These are phyloP conservation scores for Ichneumon xanthorius DNA, from an alignment of 2,888 invertebrate species.

Conservation along the genomic window DNA sequence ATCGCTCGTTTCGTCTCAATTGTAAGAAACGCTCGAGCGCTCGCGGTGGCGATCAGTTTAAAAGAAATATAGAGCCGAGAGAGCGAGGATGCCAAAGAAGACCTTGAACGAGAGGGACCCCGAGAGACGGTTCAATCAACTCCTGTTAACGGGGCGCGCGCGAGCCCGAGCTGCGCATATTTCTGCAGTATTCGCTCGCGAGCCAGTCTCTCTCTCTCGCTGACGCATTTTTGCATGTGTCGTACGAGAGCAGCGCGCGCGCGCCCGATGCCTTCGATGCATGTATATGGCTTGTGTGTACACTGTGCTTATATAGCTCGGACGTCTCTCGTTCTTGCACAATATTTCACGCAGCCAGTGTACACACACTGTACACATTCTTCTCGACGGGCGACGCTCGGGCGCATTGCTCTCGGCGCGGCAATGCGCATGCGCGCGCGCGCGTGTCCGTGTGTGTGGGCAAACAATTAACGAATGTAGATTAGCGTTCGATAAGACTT, in stretches of 20 bases:
- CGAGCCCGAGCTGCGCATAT: conserved; percentile 56
- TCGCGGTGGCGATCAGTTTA: conserved; percentile 16
- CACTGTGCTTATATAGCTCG: conserved; percentile 8
- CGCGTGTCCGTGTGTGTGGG: conserved; percentile 25
- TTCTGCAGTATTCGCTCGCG: conserved; percentile 47
- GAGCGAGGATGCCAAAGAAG: conserved; percentile 59
- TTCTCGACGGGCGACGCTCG: conserved; percentile 6
- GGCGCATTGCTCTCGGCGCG: conserved; percentile 64
- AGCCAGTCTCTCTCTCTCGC: not conserved
- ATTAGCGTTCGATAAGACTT: conserved; percentile 65
- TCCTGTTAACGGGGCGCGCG: conserved; percentile 73
- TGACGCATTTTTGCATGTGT: conserved; percentile 48
- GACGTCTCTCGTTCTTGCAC: conserved; percentile 50
- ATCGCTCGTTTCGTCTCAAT: conserved; percentile 33
- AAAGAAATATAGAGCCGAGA: conserved; percentile 34
- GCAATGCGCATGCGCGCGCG: not conserved
- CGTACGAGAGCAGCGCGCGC: conserved; percentile 7
- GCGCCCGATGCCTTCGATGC: not conserved
- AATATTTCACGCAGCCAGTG: conserved; percentile 49
- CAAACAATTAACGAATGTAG: conserved; percentile 68
- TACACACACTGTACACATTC: conserved; percentile 16
- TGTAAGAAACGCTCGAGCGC: conserved; percentile 18
- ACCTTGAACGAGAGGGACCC: conserved; percentile 76
- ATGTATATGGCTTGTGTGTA: conserved; percentile 5
- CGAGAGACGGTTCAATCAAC: conserved; percentile 79